Percentiles rank a stretch among this genome's conserved stretches.
Conservation (phyloP, 2,888 invertebrate genomes). For the Caenorhabditis sulstoni region DNA sequence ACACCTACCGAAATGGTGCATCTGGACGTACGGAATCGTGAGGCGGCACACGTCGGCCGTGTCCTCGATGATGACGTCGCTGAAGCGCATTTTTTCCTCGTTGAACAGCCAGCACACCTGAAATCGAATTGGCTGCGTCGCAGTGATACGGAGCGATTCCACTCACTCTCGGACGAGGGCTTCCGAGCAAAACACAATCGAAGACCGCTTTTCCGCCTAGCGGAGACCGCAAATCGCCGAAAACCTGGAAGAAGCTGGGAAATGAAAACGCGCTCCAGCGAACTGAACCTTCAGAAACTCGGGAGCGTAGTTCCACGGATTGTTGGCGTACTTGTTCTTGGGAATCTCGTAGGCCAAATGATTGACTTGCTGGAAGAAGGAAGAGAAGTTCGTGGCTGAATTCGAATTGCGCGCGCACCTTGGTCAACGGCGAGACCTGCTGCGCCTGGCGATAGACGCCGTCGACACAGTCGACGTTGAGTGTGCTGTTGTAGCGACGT, state of each 20-base stretch:
- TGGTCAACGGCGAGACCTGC: slow-evolving; percentile 75
- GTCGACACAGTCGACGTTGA: slow-evolving; percentile 68
- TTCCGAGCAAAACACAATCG: slow-evolving; percentile 79
- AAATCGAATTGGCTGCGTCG: neutral
- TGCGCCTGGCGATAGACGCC: slow-evolving; percentile 70
- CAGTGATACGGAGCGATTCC: neutral
- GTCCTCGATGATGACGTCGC: slow-evolving; percentile 75
- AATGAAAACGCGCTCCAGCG: neutral
- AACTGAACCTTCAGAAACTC: slow-evolving; percentile 77
- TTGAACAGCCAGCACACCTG: slow-evolving; percentile 80
- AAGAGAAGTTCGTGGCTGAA: neutral
- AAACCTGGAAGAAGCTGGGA: slow-evolving; percentile 66
- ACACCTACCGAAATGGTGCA: slow-evolving; percentile 75
- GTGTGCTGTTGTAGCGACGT: slow-evolving; percentile 60
- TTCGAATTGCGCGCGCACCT: too few relatives aligned
- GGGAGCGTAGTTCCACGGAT: slow-evolving; percentile 80
- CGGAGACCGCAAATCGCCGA: slow-evolving; percentile 76
- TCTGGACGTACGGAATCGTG: slow-evolving; percentile 78
- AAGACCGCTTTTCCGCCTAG: slow-evolving; percentile 78
- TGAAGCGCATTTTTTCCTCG: slow-evolving; percentile 78
- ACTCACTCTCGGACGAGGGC: slow-evolving; percentile 77
- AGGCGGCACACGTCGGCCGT: slow-evolving; percentile 79
- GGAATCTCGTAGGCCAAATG: slow-evolving; percentile 80
- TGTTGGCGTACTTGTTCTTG: slow-evolving; percentile 79
- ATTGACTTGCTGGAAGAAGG: slow-evolving; percentile 79